Base-by-base conservation (phyloP, 1,140 invertebrate genomes). In the Drosophila subobscura region DNA sequence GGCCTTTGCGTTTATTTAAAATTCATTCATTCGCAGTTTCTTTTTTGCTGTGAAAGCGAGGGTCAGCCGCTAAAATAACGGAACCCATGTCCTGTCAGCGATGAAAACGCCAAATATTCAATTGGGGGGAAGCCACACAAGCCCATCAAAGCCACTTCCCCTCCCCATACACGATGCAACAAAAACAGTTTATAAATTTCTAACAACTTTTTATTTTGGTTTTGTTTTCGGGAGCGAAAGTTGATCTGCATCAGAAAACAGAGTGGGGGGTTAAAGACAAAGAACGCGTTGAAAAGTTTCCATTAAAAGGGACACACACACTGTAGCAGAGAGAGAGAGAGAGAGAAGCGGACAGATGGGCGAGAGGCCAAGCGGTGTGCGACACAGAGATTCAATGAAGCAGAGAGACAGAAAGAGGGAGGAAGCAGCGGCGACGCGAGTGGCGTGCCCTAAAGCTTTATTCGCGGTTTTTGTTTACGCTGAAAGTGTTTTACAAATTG, bases 91-190 rank as follows among this genome's bases (percentile, higher is more conserved):
- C 50, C 72, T 54, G 73, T 63, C 61, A 58, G 58, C 73, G 61
- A 60, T 76, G 70, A 72, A 66, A 73, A 73, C 71, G 70, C 73
- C 29, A 77, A 77, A 77, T 77, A 72, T 72, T 67, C 68, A 60
- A 59, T 72, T 71, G 54, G 51, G 59, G 61, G 52, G 54, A 20
- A 14, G 27, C 22, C 42, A 8, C n/a, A 12, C 12, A 14, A 5
- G 4, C n/a, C 10, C 50, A 29, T 6, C 25, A 50, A 2, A 6
- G 25, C 25, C 12, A 1, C 23, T 4, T 1, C 14, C 29, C 37
- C 37, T 22, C 23, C 16, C 29, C 29, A 10, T 37, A 37, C 4
- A 37, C 33, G 3, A 4, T 57, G 40, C 53, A 49, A 42, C 51
- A 55, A 51, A 53, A 76, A 67, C 70, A 68, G 63, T 67, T 72